Conservation (phyloP, 2,888 invertebrate genomes). For the Heteropelma amictum region DNA sequence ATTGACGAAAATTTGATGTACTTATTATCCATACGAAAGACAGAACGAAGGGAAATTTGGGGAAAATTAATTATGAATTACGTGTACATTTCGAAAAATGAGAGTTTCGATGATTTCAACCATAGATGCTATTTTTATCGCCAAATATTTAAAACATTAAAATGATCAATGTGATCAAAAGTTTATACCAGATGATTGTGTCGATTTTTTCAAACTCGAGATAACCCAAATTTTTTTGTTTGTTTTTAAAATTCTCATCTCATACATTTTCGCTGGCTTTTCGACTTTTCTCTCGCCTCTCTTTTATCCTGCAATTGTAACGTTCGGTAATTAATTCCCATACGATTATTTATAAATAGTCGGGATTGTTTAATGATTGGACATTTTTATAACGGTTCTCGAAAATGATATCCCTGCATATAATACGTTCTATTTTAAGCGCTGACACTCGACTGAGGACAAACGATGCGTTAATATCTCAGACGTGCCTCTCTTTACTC, state of each 20-base stretch:
- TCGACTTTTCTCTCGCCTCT: too few species aligned
- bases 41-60: not conserved
- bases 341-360: not conserved
- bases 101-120: too few species aligned
- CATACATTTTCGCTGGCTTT: not conserved
- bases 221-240: too few species aligned
- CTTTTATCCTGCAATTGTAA: too few species aligned
- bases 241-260: not conserved
- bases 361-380: conserved; percentile 2
- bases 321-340: not conserved
- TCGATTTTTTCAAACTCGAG: too few species aligned
- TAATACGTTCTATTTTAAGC: conserved; percentile 70
- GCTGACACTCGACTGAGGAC: conserved; percentile 67
- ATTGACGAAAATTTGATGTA: not conserved
- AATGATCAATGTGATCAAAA: too few species aligned
- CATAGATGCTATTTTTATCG: too few species aligned
- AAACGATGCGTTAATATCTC: conserved; percentile 64
- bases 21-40: not conserved
- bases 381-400: conserved; percentile 60
- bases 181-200: too few species aligned
- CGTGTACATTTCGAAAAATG: too few species aligned
- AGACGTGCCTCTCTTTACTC: conserved; percentile 60
- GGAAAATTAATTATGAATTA: too few species aligned
- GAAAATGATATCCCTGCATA: conserved; percentile 27
- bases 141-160: too few species aligned